Conservation (phyloP, 2,113 vertebrate species). For the Aepyceros melampus region DNA sequence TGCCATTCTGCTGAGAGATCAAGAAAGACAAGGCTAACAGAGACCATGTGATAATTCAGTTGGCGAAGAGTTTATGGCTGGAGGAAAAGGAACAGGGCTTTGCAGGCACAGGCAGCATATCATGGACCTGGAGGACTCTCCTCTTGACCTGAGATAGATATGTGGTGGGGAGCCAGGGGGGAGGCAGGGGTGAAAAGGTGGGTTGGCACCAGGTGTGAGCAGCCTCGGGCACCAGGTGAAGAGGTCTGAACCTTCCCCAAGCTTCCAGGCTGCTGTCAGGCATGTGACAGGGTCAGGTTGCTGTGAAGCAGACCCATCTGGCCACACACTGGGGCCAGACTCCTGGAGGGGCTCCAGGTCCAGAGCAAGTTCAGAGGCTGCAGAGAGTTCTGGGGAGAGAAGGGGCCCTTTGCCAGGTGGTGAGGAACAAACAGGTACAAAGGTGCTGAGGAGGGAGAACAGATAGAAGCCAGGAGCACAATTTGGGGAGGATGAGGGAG, state of each 20-base stretch:
- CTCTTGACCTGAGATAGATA: neutral
- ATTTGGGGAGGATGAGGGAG: fast-evolving
- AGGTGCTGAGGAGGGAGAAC: neutral
- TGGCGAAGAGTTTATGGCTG: no score
- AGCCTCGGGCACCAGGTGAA: neutral
- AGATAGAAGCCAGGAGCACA: neutral
- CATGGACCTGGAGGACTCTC: neutral
- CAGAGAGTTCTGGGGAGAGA: neutral
- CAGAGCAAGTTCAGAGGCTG: neutral
- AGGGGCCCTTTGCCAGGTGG: neutral
- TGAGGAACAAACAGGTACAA: neutral
- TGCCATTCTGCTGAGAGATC: neutral
- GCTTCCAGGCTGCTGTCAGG: neutral
- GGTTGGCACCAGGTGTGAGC: neutral
- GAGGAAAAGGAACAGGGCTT: neutral
- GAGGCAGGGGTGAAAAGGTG: neutral
- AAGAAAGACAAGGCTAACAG: neutral
- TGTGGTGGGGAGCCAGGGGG: fast-evolving
- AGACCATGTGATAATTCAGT: fast-evolving
- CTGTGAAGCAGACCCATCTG: fast-evolving
- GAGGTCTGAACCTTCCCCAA: neutral
- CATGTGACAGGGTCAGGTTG: neutral
- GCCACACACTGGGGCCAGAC: fast-evolving
- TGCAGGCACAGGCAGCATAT: fast-evolving
- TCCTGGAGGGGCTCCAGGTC: neutral